These are phyloP conservation scores for Drosophila guanche DNA, from an alignment of 1,140 invertebrate species.

Conservation along the genomic window DNA sequence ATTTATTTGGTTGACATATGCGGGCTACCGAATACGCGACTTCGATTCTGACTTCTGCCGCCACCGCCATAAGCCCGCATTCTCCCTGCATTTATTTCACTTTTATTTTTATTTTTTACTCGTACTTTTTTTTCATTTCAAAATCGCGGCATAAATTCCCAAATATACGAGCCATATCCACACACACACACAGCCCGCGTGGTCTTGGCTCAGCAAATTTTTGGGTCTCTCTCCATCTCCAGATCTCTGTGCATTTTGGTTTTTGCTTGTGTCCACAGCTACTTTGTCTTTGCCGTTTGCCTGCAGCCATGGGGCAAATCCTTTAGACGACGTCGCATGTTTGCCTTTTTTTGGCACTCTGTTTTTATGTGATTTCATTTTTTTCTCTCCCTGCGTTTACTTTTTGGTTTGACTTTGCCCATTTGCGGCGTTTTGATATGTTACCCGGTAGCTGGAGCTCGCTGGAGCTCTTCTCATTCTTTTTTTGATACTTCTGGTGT, in stretches of 20 bases:
- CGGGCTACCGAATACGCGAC: conserved; percentile 46
- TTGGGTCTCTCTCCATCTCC: conserved; percentile 22
- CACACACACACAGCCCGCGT: conserved; percentile 8
- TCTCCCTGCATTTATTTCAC: conserved; percentile 55
- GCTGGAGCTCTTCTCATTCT: conserved; percentile 26
- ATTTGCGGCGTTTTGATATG: conserved; percentile 79
- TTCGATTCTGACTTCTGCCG: conserved; percentile 43
- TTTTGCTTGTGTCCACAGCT: conserved; percentile 38
- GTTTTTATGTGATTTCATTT: conserved; percentile 70
- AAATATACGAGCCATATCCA: conserved; percentile 47
- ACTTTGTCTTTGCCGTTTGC: conserved; percentile 69
- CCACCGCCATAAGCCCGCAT: conserved; percentile 18
- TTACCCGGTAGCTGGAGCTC: conserved; percentile 73
- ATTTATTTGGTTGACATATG: conserved; percentile 48
- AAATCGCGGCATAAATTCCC: conserved; percentile 72
- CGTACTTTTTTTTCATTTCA: conserved; percentile 37
- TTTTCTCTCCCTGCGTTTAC: conserved; percentile 30
- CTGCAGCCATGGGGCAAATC: conserved; percentile 62
- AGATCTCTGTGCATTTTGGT: conserved; percentile 1
- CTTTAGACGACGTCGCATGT: conserved; percentile 75
- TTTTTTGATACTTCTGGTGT: conserved; percentile 50
- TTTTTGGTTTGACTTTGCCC: conserved; percentile 56
- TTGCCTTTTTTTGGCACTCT: conserved; percentile 69
- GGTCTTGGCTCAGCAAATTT: conserved; percentile 41
- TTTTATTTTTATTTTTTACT: conserved; percentile 45